phyloP scores from a whole-genome alignment of 1,140 invertebrate genomes.

The Drosophila yakuba region DNA sequence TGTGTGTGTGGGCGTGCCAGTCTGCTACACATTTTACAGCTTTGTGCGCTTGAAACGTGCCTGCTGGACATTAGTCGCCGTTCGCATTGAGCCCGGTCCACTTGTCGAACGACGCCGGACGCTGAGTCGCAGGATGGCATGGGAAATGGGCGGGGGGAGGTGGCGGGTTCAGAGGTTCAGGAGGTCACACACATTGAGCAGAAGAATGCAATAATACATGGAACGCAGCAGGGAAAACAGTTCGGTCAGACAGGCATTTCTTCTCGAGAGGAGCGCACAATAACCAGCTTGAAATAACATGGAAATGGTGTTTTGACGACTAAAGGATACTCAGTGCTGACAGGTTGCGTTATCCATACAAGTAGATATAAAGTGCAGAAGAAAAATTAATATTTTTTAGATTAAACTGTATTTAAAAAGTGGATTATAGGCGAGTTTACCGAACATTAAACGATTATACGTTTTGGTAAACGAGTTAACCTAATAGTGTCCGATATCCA shows the following conservation, averaged over 20 bases:
- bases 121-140: not conserved
- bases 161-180: not conserved
- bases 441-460: too few relatives aligned
- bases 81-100: conserved; percentile 40
- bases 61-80: conserved; percentile 76
- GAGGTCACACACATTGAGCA: conserved; percentile 58
- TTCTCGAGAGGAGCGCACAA: conserved; percentile 13
- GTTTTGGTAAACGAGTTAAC: not conserved
- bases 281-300: conserved; percentile 23
- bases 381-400: not conserved
- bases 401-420: not conserved
- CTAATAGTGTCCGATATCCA: not conserved
- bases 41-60: conserved; percentile 70
- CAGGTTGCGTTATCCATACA: too few relatives aligned
- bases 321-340: conserved; percentile 14
- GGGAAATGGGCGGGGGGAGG: too few relatives aligned
- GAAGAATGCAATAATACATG: conserved; percentile 74
- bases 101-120: conserved; percentile 25
- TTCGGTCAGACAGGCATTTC: conserved; percentile 29
- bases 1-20: conserved; percentile 19
- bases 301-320: conserved; percentile 10
- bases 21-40: conserved; percentile 67
- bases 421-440: too few relatives aligned
- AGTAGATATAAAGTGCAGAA: not conserved
- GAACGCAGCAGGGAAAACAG: conserved; percentile 46